These are phyloP conservation scores for Zaprionus inermis DNA, from an alignment of 1,140 invertebrate genomes.

Conservation along the genomic window DNA sequence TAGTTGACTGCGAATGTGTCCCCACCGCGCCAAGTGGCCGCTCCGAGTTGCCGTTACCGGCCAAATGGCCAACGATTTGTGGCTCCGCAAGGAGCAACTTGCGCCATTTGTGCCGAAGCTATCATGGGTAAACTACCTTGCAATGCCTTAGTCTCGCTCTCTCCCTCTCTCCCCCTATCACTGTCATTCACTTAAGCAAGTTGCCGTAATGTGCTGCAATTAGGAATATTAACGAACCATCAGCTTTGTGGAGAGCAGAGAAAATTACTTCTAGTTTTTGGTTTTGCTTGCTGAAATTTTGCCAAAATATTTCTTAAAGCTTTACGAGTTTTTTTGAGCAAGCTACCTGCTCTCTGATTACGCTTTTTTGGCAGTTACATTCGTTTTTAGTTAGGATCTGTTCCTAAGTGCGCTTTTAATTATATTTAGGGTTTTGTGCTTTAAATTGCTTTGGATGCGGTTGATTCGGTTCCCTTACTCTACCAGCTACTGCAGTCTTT, in stretches of 20 bases:
- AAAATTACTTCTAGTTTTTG: conserved; percentile 5
- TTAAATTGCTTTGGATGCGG: too few species aligned
- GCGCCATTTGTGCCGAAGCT: conserved; percentile 12
- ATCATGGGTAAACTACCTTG: conserved; percentile 1
- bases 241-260: not conserved
- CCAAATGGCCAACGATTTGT: conserved; percentile 53
- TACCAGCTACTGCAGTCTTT: not conserved
- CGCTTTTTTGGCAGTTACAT: too few species aligned
- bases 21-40: conserved; percentile 34
- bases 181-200: conserved; percentile 4
- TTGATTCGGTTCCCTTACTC: not conserved
- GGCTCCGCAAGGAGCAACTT: conserved; percentile 27
- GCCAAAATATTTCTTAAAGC: not conserved
- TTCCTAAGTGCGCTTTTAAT: too few species aligned
- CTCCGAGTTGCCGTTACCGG: conserved; percentile 13
- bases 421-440: not conserved
- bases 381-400: not conserved
- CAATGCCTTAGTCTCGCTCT: not conserved
- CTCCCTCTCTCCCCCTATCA: not conserved
- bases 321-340: not conserved
- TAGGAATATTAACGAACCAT: conserved; percentile 10
- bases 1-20: conserved; percentile 49
- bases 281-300: not conserved
- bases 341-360: too few species aligned
- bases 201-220: conserved; percentile 1